A percentile compares a stretch with the other conserved stretches of the same genome.
Evolutionary conservation across 2,797 vertebrate species (phyloP).

Genomic region (Spinus pinus): DNA sequence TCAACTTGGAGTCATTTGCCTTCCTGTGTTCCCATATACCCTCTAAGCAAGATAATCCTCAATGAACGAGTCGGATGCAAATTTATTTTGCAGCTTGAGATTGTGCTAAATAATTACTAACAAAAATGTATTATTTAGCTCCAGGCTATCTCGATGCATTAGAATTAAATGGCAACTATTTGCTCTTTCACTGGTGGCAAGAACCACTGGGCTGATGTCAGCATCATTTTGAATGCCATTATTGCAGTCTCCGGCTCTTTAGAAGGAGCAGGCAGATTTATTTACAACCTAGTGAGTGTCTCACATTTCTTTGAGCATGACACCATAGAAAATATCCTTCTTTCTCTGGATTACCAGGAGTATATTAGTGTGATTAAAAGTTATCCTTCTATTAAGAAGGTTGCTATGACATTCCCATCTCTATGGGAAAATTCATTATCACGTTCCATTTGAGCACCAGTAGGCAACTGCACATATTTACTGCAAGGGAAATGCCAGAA

Average conservation of each 20-base stretch:
- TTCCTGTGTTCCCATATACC: constrained; percentile 15
- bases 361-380: background rate
- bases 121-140: constrained; percentile 66
- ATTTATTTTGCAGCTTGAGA: constrained; percentile 51
- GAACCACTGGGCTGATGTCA: constrained; percentile 3
- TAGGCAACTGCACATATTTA: background rate
- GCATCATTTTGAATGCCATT: constrained; percentile 25
- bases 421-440: background rate
- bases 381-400: background rate
- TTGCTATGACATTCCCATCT: background rate
- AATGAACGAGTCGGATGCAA: constrained; percentile 27
- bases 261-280: constrained; percentile 20
- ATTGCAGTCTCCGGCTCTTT: background rate
- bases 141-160: background rate
- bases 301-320: background rate
- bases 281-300: background rate
- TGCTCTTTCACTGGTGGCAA: background rate
- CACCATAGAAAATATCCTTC: background rate
- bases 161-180: constrained; percentile 42
- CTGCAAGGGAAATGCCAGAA: background rate
- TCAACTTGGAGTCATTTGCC: background rate
- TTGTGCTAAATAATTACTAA: constrained; percentile 69
- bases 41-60: background rate
- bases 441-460: background rate
- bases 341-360: background rate